Evolutionary conservation across 1,140 invertebrate genomes (phyloP).

Genomic region (Drosophila asahinai): DNA sequence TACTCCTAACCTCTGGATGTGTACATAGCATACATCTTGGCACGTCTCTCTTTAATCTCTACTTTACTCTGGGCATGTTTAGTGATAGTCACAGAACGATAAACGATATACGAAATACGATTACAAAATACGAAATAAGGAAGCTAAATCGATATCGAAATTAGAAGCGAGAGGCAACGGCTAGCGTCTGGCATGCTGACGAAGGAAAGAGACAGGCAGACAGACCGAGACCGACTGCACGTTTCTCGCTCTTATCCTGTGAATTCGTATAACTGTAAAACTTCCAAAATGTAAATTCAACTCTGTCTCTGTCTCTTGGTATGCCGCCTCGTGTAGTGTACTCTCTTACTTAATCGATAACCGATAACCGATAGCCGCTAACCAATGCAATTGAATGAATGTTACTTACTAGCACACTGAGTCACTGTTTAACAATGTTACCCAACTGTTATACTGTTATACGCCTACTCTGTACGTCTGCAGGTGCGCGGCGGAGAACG

Average conservation of each 20-base stretch:
- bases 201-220: conserved; percentile 28
- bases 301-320: conserved; percentile 43
- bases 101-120: conserved; percentile 19
- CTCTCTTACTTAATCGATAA: conserved; percentile 12
- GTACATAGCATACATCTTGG: conserved; percentile 49
- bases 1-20: conserved; percentile 46
- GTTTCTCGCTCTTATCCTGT: conserved; percentile 20
- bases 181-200: conserved; percentile 15
- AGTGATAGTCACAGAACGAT: conserved; percentile 55
- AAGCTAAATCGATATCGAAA: conserved; percentile 4
- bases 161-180: conserved; percentile 13
- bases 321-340: conserved; percentile 44
- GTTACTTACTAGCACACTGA: conserved; percentile 54
- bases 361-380: conserved; percentile 10
- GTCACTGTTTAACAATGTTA: conserved; percentile 59
- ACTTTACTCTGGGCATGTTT: conserved; percentile 59
- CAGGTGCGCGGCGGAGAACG: conserved; percentile 50
- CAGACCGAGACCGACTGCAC: conserved; percentile 37
- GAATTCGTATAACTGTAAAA: conserved; percentile 7
- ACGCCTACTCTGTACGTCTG: conserved; percentile 64
- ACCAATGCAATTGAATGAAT: conserved; percentile 42
- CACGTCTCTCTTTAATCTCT: conserved; percentile 51
- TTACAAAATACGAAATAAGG: conserved; percentile 1
- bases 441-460: conserved; percentile 52
- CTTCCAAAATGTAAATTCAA: conserved; percentile 21